Conservation (phyloP, 2,113 vertebrate genomes). For the Cyphotilapia sp. region DNA sequence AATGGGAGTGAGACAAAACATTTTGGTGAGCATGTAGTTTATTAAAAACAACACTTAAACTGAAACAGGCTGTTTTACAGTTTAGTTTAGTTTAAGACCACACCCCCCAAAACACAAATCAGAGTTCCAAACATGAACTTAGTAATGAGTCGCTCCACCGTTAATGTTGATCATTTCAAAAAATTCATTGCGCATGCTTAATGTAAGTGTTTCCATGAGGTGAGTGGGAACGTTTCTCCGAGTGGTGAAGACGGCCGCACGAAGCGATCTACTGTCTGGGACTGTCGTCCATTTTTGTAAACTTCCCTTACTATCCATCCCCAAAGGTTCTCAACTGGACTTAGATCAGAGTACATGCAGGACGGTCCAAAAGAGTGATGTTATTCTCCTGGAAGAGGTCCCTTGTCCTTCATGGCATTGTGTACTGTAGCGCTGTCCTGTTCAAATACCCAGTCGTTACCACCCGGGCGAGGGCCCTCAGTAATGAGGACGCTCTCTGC, state of each 20-base stretch:
- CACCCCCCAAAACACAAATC: background rate
- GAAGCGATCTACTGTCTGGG: fast-evolving
- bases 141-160: too few species aligned
- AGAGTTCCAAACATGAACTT: background rate
- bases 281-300: fast-evolving
- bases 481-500: background rate
- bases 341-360: background rate
- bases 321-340: background rate
- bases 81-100: background rate
- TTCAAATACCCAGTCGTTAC: background rate
- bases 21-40: fast-evolving
- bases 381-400: background rate
- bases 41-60: background rate
- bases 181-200: fast-evolving
- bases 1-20: fast-evolving
- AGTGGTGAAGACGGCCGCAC: background rate
- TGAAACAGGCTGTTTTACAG: background rate
- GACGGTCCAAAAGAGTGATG: background rate
- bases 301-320: background rate
- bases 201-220: too few species aligned
- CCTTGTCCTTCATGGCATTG: background rate
- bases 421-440: background rate
- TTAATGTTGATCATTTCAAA: too few species aligned
- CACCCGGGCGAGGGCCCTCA: background rate
- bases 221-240: background rate